Evolutionary conservation across 1,140 invertebrate genomes (phyloP), one percentile per base, ranked within the genome.

Genomic region (Temnothorax longispinosus): DNA sequence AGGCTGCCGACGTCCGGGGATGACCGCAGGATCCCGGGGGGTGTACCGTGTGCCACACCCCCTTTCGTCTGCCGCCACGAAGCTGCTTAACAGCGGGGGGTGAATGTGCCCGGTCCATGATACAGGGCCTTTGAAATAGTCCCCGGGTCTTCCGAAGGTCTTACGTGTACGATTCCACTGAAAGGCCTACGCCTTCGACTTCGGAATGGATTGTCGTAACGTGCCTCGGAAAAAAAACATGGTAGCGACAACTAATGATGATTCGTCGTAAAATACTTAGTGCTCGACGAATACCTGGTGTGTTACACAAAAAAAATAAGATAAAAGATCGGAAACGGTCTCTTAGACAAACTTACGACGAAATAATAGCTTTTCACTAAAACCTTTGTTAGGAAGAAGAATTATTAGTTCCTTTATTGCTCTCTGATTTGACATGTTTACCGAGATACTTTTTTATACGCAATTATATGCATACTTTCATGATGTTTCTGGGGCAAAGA

Each of bases 11-110:
- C 89, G 52, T 72, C 71, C 62, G 82, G 89, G 91, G 90, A 93
- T 93, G 92, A 93, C 92, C 91, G 90, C 87, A 90, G 91, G 89
- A 81, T 88, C 69, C 86, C 58, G 54, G 90, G 58, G 89, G 89
- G 78, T 90, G 86, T 52, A 76, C 41, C 74, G 35, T 47, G 27
- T 91, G 85, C 91, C 91, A 89, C 88, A 92, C 88, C 88, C 90
- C 87, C 89, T 90, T 72, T 13, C 60, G 62, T 81, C 50, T 52
- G 82, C 64, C n/a, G 62, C 80, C 85, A 82, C 88, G 88, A 67
- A 90, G 88, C 86, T 87, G 87, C 86, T 78, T 76, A 92, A 82
- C 93, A 93, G 92, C 92, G 71, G 90, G 89, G 89, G 90, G 80
- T 72, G 60, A 58, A 60, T 60, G 15, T 78, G 87, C 84, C 84